phyloP scores from a whole-genome alignment of 2,113 vertebrate species.

The Paedocypris sp. region DNA sequence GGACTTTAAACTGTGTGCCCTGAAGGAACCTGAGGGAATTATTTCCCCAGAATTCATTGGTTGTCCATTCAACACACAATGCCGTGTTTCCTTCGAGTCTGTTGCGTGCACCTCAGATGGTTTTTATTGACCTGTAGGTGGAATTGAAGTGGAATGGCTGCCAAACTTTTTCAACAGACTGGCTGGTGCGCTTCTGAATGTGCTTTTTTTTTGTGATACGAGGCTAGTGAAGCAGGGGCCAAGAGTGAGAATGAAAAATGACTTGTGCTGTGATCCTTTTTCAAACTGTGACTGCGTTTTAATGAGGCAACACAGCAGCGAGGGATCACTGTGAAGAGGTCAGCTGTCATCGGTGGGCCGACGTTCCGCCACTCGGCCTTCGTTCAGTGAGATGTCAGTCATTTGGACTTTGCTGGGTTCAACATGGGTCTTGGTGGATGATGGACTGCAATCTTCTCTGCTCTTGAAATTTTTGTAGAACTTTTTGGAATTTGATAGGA shows the following conservation, averaged over 20 bases:
- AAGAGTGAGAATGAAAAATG: constrained; percentile 26
- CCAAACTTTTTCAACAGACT: constrained; percentile 20
- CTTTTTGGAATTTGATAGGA: constrained; percentile 26
- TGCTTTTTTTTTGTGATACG: constrained; percentile 24
- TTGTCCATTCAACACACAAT: neutral
- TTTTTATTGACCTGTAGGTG: constrained; percentile 16
- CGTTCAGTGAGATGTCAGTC: constrained; percentile 6
- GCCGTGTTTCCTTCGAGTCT: neutral
- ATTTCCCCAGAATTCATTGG: neutral
- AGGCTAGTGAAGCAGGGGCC: constrained; percentile 29
- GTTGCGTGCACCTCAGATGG: neutral
- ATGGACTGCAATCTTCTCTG: constrained; percentile 34
- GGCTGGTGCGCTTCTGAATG: neutral
- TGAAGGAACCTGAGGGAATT: neutral
- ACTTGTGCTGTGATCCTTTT: constrained; percentile 22
- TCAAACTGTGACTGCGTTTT: constrained; percentile 35
- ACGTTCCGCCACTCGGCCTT: constrained; percentile 2
- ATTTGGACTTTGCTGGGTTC: neutral
- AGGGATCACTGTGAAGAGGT: constrained; percentile 17
- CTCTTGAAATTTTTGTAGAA: constrained; percentile 31
- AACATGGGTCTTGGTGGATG: constrained; percentile 10
- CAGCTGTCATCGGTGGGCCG: constrained; percentile 23
- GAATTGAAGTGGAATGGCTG: neutral
- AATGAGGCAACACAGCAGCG: constrained; percentile 28
- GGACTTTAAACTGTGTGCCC: neutral